Evolutionary conservation across 2,113 vertebrate species (phyloP), one percentile per base, ranked within the genome.

Genomic region (Antechinus stuartii): DNA sequence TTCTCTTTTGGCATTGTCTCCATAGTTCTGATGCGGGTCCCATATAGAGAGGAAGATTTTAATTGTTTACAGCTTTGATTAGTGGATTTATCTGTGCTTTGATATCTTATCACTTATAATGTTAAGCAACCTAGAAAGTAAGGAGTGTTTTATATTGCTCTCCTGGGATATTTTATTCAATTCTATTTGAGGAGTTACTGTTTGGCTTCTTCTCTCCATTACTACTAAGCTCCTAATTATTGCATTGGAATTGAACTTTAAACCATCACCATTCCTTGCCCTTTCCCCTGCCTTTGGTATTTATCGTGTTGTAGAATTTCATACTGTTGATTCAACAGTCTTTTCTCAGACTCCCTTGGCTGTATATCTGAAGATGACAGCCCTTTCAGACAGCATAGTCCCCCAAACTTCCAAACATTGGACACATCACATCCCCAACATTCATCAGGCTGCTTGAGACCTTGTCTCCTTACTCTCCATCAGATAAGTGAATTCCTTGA

Each of bases 61-160:
- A 93, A 97, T 98, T 95, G 98, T 98, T 97, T 96, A 97, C 96
- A 96, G 97, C 92, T 97, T 97, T 98, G 98, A 98, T 98, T 97
- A 98, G 98, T 98, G 97, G 97, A 94, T 91, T 97, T 97, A 92
- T 94, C 96, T 84, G 42, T 96, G 97, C 96, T 97, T 96, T 95
- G 97, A 97, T 97, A 97, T 96, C 57, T 91, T 96, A 55, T 57
- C 2, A 96, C 94, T 97, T 54, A 97, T 93, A 97, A 94, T 24
- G 97, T 93, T 92, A 95, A 97, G 95, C 95, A 98, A 84, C 94
- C 53, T 95, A 97, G 93, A 93, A 96, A 95, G 92, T 91, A 96
- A 97, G 92, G n/a, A 22, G 52, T 54, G 57, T 96, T 96, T 97
- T 97, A 96, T 98, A 98, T 97, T 84, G 61, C 95, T 97, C 97